These are phyloP conservation scores for Ennomos fuscantarius DNA, from an alignment of 2,888 invertebrate species.

Conservation along the genomic window DNA sequence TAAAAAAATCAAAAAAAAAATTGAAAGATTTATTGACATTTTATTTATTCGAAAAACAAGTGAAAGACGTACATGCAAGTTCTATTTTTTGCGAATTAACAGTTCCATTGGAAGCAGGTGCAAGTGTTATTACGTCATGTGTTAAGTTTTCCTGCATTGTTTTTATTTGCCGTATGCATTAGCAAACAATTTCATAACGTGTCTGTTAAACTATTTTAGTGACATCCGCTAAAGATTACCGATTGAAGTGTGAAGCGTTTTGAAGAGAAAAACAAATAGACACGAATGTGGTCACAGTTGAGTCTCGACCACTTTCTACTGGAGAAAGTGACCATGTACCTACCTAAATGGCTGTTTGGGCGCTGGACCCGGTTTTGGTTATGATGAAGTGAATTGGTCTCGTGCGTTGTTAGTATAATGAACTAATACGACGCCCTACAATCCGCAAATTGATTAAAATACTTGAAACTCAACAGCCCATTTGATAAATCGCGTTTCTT, in stretches of 20 bases:
- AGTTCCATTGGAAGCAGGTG: too few species aligned
- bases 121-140: too few species aligned
- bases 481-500: too few species aligned
- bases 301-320: slow-evolving; percentile 73
- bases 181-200: slow-evolving; percentile 9
- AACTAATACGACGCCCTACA: too few species aligned
- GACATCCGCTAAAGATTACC: slow-evolving; percentile 43
- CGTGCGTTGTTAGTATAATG: background rate
- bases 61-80: too few species aligned
- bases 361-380: slow-evolving; percentile 51
- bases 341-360: slow-evolving; percentile 56
- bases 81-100: too few species aligned
- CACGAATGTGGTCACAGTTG: slow-evolving; percentile 56
- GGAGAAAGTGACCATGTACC: slow-evolving; percentile 78
- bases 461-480: too few species aligned
- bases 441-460: too few species aligned
- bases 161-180: slow-evolving; percentile 1
- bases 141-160: slow-evolving; percentile 12
- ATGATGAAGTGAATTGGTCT: slow-evolving; percentile 46
- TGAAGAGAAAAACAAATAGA: slow-evolving; percentile 61
- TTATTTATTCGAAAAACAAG: too few species aligned
- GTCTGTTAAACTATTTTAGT: slow-evolving; percentile 9
- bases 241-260: slow-evolving; percentile 42
- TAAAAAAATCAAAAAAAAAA: too few species aligned
- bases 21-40: too few species aligned